Evolutionary conservation across 2,113 vertebrate species (phyloP), one percentile per base, ranked within the genome.

Genomic region (Pantherophis guttatus): DNA sequence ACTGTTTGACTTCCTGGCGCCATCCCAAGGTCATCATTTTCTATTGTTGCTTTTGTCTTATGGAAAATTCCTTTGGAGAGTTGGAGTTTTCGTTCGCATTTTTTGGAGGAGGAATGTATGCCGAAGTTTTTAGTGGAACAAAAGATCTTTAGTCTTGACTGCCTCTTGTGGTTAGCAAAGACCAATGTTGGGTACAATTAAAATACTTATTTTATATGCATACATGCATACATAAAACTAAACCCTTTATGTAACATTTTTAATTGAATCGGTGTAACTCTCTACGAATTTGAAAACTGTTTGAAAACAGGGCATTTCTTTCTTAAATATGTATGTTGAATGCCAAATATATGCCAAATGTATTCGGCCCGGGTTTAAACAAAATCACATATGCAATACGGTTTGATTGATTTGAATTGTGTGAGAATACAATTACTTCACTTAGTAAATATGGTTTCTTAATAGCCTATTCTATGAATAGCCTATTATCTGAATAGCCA

Each of bases 21-120:
- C 97, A 97, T 96, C 97, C 96, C 97, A 98, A 97, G 97, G 96
- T 97, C 97, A 97, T 94, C 94, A 93, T 92, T 96, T 97, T 97
- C 96, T 53, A 95, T 96, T 97, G 97, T 97, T 95, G 94, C 93
- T 96, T 90, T 94, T 94, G 94, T 95, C 90, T 95, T 95, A 95
- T 93, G 95, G 96, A 97, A 97, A 98, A 97, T 96, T 97, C 94
- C 95, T 96, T 90, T 92, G 24, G 87, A 85, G 54, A 89, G 88
- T 89, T 58, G 75, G 33, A 50, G 50, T 23, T 53, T 58, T 62
- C 33, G 5, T 81, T 94, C 91, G 52, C 29, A 53, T 88, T 54
- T 87, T 52, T n/a, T n/a, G 26, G 48, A 81, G 17, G 75, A 81
- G 75, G 33, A 81, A 81, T 9, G n/a, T 44, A 81, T 81, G 75